Conservation (phyloP, 2,888 invertebrate species). For the Scaptomyza reducta region DNA sequence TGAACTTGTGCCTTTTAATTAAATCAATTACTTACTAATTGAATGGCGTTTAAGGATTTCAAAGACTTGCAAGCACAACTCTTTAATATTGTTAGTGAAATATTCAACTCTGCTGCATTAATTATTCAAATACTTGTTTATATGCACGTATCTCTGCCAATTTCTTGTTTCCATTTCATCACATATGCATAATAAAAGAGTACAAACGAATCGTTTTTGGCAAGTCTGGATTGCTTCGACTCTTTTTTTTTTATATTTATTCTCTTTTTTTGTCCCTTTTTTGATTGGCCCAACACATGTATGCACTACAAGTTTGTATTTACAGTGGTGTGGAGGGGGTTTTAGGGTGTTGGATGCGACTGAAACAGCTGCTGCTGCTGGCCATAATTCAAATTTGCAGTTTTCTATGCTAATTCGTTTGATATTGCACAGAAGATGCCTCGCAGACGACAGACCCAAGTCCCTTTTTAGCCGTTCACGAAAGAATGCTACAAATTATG, state of each 20-base stretch:
- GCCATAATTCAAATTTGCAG: conserved; percentile 82
- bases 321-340: conserved; percentile 6
- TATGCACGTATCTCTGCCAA: neutral
- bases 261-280: conserved; percentile 8
- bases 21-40: neutral
- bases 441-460: conserved; percentile 27
- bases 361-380: conserved; percentile 47
- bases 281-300: conserved; percentile 44
- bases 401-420: conserved; percentile 82
- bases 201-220: neutral
- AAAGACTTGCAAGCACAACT: neutral
- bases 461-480: conserved; percentile 30
- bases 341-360: conserved; percentile 4
- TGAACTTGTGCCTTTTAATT: no score
- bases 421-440: conserved; percentile 65
- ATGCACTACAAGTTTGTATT: conserved; percentile 25
- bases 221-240: neutral
- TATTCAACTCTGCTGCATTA: neutral
- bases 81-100: neutral
- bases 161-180: neutral
- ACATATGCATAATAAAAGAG: conserved; percentile 10
- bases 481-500: conserved; percentile 61
- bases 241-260: neutral
- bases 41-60: neutral
- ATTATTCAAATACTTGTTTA: conserved; percentile 1